A percentile compares a stretch with the other conserved stretches of the same genome.
These are phyloP conservation scores for Drosophila kambysellisi DNA, from an alignment of 2,888 invertebrate species.

Conservation along the genomic window DNA sequence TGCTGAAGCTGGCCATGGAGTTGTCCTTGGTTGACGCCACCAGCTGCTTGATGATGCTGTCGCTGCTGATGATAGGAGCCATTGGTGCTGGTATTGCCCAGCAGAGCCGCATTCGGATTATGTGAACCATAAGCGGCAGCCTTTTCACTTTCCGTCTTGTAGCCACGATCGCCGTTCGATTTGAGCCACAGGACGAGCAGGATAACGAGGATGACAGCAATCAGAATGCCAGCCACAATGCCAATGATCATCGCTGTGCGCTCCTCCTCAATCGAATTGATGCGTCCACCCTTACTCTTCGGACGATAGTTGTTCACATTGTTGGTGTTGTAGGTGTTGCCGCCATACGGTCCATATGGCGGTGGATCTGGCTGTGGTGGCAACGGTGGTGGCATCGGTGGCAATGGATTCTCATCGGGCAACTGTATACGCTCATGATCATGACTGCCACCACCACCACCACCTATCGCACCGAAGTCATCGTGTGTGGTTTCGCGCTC, in stretches of 20 bases:
- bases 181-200: conserved; percentile 95
- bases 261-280: conserved; percentile 90
- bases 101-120: conserved; percentile 91
- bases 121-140: conserved; percentile 88
- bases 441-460: conserved; percentile 38
- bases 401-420: conserved; percentile 77
- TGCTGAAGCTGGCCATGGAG: conserved; percentile 60
- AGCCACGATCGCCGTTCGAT: conserved; percentile 94
- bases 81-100: conserved; percentile 88
- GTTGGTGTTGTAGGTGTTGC: conserved; percentile 79
- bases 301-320: conserved; percentile 83
- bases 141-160: conserved; percentile 95
- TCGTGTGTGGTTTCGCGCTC: conserved; percentile 84
- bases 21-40: conserved; percentile 52
- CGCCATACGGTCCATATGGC: conserved; percentile 71
- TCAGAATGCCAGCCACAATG: conserved; percentile 95
- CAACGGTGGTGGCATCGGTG: conserved; percentile 73
- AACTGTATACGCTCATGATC: conserved; percentile 75
- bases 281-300: conserved; percentile 86
- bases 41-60: conserved; percentile 77
- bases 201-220: conserved; percentile 95
- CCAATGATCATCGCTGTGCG: conserved; percentile 92
- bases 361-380: conserved; percentile 81
- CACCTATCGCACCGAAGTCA: conserved; percentile 57
- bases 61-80: conserved; percentile 85